phyloP scores from a whole-genome alignment of 2,797 vertebrate species.

The Sphaeramia orbicularis region DNA sequence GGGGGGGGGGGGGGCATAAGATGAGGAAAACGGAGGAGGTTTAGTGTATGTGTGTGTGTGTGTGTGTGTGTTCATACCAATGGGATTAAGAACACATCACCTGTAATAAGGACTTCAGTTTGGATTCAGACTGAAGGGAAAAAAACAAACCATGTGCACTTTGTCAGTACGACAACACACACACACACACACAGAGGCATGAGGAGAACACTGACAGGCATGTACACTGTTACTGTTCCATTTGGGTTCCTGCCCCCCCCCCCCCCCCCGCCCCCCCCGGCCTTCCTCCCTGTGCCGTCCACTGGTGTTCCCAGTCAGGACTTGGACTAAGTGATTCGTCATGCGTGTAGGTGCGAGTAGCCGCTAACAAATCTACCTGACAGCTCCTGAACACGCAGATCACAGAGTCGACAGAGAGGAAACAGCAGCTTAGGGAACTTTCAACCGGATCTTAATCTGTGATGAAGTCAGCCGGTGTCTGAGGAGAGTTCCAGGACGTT shows the following conservation, averaged over 20 bases:
- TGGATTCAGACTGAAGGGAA: conserved; percentile 15
- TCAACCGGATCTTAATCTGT: conserved; percentile 67
- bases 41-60: conserved; percentile 1
- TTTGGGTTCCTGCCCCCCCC: conserved; percentile 35
- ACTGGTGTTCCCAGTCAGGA: conserved; percentile 52
- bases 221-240: conserved; percentile 15
- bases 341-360: conserved; percentile 75
- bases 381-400: conserved; percentile 81
- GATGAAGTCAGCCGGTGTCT: conserved; percentile 60
- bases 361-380: conserved; percentile 84
- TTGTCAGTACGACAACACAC: conserved; percentile 25
- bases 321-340: conserved; percentile 73
- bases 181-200: conserved; percentile 1
- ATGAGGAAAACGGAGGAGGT: conserved; percentile 50
- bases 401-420: conserved; percentile 70
- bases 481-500: conserved; percentile 40
- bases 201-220: not conserved
- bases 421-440: conserved; percentile 72
- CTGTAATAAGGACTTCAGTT: conserved; percentile 44
- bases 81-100: conserved; percentile 63
- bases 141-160: too few relatives aligned
- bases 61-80: conserved; percentile 22
- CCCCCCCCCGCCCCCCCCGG: conserved; percentile 33
- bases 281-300: conserved; percentile 34
- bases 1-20: conserved; percentile 29